Base-by-base conservation (phyloP, 2,888 invertebrate species). In the Achlya flavicornis region DNA sequence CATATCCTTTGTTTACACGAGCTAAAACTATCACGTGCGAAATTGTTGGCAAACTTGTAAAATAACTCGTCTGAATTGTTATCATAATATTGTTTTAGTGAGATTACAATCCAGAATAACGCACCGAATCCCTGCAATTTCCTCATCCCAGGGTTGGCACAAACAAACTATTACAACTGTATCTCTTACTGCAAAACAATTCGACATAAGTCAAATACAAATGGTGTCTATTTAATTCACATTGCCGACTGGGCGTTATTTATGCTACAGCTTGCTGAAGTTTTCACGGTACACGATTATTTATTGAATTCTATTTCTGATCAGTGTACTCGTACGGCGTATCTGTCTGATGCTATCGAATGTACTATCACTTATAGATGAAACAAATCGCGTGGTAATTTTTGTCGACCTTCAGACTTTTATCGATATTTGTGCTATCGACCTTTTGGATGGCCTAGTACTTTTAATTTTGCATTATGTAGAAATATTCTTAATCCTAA, bases 201-300 rank as follows among this genome's bases (percentile, higher is more conserved):
- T 41, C 26, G 19, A n/a, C 65, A 66, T 69, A 69, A 71, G 66
- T 71, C 68, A 63, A 67, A 64, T 72, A 74, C 78, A 76, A 80
- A 83, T 80, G 68, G 68, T 67, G 70, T 73, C 78, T 74, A 80
- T 83, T 82, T 81, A 74, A 77, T 75, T 79, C 75, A 66, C 75
- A 70, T 75, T 72, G 57, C 65, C 62, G 70, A 71, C 62, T 63
- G 58, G 59, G 65, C 32, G 67, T 78, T 80, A 82, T 84, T 82
- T 82, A 84, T 83, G 77, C 69, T 66, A 73, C 66, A 64, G 66
- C 64, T 60, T 64, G 77, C 75, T 80, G 80, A 83, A 80, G 74
- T 80, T 78, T 83, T 83, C 82, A 83, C 74, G 67, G 75, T 71
- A 41, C 63, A 67, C 66, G 41, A 72, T 77, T 80, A 76, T 78